Evolutionary conservation across 2,113 vertebrate genomes (phyloP), one percentile per base, ranked within the genome.

Genomic region (Agapornis roseicollis): DNA sequence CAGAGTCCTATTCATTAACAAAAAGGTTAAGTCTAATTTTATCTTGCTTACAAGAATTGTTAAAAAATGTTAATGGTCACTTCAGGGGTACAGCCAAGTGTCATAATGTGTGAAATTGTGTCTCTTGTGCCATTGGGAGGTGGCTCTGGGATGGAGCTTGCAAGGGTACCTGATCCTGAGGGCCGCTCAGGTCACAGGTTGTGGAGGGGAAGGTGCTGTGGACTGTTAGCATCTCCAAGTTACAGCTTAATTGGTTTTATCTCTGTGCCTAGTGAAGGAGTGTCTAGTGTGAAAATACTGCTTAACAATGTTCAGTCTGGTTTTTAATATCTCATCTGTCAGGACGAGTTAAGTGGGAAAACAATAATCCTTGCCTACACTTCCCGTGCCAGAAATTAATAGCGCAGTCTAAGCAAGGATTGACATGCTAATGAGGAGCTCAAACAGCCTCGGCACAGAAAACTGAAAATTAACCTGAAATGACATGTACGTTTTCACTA

Each of bases 1-100:
- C 97, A 89, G 96, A 89, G 37, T 96, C 96, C 97, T 95, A 28
- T 44, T 64, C 65, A 52, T 69, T 63, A 80, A 86, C n/a, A 89
- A 20, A 50, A 63, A 83, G 19, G 42, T 56, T 61, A 41, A 58
- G 35, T 44, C 41, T 65, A 47, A 68, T 53, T 47, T 56, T 27
- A 11, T 10, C 7, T 46, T 91, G 56, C 56, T 69, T 37, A 6
- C 46, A 79, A 85, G 66, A 90, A 44, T 4, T 71, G 70, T 22
- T 66, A 19, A 23, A 90, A 77, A 61, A 58, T 50, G 23, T 17
- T 6, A 74, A 23, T 19, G 33, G 72, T 49, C 19, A 3, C 24
- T 55, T 33, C 29, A 39, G 69, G 19, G 27, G 50, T 76, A 47
- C 44, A 73, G 41, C 8, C 49, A 35, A 33, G n/a, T 46, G 42